A percentile compares a stretch with the other conserved stretches of the same genome.
Evolutionary conservation across 2,888 invertebrate species (phyloP).

Genomic region (Busseola fusca): DNA sequence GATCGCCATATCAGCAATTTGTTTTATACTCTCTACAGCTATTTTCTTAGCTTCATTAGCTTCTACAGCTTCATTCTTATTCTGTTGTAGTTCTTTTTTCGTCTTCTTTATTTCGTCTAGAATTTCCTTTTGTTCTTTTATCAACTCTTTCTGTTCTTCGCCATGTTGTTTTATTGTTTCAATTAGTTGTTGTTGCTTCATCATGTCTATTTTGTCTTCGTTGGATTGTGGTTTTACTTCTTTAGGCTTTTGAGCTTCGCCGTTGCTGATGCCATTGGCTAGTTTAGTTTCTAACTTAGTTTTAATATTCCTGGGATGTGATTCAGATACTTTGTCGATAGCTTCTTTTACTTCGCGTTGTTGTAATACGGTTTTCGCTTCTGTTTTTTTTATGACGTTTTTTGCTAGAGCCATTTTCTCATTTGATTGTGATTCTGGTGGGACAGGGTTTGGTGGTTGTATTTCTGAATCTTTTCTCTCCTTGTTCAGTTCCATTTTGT

Average conservation of each 20-base stretch:
- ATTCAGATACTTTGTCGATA: conserved; percentile 71
- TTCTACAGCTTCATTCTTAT: conserved; percentile 80
- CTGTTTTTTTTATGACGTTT: conserved; percentile 60
- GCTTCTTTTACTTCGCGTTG: conserved; percentile 68
- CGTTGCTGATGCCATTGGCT: conserved; percentile 65
- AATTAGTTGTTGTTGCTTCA: conserved; percentile 87
- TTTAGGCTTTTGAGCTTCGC: conserved; percentile 56
- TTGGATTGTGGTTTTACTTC: conserved; percentile 58
- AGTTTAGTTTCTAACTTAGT: conserved; percentile 70
- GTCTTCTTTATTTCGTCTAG: conserved; percentile 90
- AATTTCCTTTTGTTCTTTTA: conserved; percentile 91
- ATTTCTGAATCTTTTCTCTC: conserved; percentile 80
- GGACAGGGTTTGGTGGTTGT: conserved; percentile 84
- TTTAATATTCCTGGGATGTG: conserved; percentile 80
- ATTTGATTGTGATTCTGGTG: conserved; percentile 81
- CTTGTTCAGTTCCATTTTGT: conserved; percentile 42
- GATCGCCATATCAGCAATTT: conserved; percentile 85
- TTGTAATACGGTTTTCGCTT: conserved; percentile 77
- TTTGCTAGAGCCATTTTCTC: conserved; percentile 76
- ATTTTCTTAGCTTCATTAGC: conserved; percentile 84
- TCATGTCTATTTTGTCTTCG: conserved; percentile 68
- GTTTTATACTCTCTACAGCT: conserved; percentile 86
- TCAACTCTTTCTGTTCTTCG: conserved; percentile 91
- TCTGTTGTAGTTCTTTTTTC: conserved; percentile 84
- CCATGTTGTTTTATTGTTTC: conserved; percentile 92